These are phyloP conservation scores for Tromatobia lineatoria DNA, from an alignment of 2,888 invertebrate genomes.

Conservation along the genomic window DNA sequence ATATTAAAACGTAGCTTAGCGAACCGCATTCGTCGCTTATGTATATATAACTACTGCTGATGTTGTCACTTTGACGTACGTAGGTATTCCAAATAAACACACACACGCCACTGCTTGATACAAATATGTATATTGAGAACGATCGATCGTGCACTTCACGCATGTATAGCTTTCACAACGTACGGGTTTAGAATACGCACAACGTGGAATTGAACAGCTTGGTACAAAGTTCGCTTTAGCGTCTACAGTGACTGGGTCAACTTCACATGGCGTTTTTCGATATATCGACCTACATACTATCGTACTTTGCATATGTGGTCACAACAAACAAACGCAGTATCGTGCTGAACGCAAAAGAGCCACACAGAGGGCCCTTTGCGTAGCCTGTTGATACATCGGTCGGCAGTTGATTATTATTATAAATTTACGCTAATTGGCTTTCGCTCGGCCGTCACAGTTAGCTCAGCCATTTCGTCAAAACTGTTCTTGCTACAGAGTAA, in stretches of 20 bases:
- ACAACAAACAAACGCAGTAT: conserved; percentile 41
- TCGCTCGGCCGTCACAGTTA: background rate
- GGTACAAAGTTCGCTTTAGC: background rate
- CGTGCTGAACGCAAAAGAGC: conserved; percentile 12
- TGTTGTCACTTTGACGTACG: conserved; percentile 5
- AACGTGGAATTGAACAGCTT: background rate
- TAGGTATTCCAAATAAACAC: conserved; percentile 30
- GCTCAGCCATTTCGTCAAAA: conserved; percentile 27
- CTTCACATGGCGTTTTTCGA: background rate
- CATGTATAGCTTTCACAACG: background rate
- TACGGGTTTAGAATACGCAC: background rate
- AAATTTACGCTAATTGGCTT: conserved; percentile 54
- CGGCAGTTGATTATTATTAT: conserved; percentile 38
- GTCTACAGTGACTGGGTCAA: background rate
- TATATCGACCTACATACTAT: background rate
- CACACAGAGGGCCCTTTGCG: background rate
- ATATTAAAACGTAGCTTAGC: conserved; percentile 30
- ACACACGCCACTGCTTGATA: background rate
- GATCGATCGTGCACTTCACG: conserved; percentile 18
- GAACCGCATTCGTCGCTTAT: conserved; percentile 11
- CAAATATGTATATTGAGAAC: conserved; percentile 15
- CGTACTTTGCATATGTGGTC: background rate
- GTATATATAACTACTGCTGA: background rate
- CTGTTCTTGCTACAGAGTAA: background rate
- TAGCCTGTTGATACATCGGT: background rate